Percentiles rank a stretch among this genome's conserved stretches.
phyloP scores from a whole-genome alignment of 2,888 invertebrate species.

The Tipula lateralis region DNA sequence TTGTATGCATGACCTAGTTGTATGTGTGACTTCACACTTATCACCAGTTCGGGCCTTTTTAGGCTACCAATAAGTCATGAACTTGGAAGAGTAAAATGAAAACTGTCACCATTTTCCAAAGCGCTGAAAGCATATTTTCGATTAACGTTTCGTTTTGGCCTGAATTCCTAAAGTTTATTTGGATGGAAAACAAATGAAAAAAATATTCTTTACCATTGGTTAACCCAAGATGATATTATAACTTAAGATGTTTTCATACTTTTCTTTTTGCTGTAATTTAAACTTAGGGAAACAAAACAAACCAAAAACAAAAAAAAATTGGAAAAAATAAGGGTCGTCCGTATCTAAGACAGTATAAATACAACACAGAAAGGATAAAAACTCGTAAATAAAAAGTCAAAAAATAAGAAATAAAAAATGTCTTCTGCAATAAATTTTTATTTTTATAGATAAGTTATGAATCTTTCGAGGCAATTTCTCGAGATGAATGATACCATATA shows the following conservation, averaged over 20 bases:
- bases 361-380: neutral
- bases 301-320: neutral
- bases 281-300: neutral
- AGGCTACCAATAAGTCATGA: too few species aligned
- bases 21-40: too few species aligned
- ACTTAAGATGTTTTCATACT: neutral
- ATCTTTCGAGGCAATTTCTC: neutral
- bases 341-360: neutral
- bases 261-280: neutral
- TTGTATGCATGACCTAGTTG: too few species aligned
- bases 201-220: neutral
- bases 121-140: neutral
- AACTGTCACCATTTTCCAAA: too few species aligned
- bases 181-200: neutral
- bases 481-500: neutral
- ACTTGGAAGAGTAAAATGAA: too few species aligned
- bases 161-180: neutral
- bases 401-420: slow-evolving; percentile 9
- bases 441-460: slow-evolving; percentile 11
- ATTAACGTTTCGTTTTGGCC: neutral
- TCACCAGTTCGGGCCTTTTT: too few species aligned
- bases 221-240: neutral
- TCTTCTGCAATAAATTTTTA: neutral
- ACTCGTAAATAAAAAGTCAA: neutral
- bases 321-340: neutral